Base-by-base conservation (phyloP, 2,888 invertebrate species). In the Rhyacophila evoluta region DNA sequence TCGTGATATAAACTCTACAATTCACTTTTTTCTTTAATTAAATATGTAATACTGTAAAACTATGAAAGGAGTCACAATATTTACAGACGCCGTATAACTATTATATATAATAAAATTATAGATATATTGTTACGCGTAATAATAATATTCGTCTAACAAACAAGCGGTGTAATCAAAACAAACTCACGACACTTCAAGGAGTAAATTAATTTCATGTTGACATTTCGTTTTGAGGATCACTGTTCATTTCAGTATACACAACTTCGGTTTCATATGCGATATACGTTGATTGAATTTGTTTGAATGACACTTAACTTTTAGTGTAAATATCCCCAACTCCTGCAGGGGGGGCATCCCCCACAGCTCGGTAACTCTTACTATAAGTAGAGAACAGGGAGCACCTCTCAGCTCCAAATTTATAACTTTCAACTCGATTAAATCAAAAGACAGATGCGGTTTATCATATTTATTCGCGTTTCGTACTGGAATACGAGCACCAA, bases 211-310 rank as follows among this genome's bases (percentile, higher is more conserved):
- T n/a, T 4, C 38, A 11, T 5, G 38, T 38, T 38, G 11, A 12
- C n/a, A 39, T 39, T n/a, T n/a, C n/a, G n/a, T n/a, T 55, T 55
- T 55, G 55, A 19, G 55, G 19, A 55, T 19, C 55, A 19, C 55
- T 19, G 55, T 55, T 6, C 25, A 55, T 55, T 55, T 55, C 25
- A 19, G 55, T 55, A 55, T 19, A 15, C 55, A 55, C 15, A 55
- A 55, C 25, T 55, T 55, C 10, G 55, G 55, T 55, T 55, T 55
- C 55, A 55, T 55, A 55, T 55, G 55, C 55, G 55, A 55, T 55
- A 55, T 55, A 55, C 55, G 55, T 55, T 55, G 55, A 55, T 55
- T 55, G 55, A 55, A 55, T 55, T 55, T 55, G 55, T 55, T 55
- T 55, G 55, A 55, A 55, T 55, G 55, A 55, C 55, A 55, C 55